Base-by-base conservation (phyloP, 2,797 vertebrate species). In the Dryobates pubescens region DNA sequence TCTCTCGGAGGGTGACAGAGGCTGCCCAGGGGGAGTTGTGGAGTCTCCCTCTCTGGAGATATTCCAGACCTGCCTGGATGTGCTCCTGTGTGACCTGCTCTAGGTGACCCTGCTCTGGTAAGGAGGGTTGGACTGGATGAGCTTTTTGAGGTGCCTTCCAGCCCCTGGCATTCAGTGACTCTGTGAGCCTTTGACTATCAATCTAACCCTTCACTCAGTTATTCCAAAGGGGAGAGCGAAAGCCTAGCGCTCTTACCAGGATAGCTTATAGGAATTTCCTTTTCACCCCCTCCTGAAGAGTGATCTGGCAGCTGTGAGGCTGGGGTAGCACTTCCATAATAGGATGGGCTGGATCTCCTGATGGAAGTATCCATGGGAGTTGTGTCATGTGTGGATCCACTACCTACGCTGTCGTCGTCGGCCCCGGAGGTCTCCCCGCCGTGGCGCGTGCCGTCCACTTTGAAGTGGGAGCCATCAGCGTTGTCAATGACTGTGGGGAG, bases 401-500 rank as follows among this genome's bases (percentile, higher is more conserved):
- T 98, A 3, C 96, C 97, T 26, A 80, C 56, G 6, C 95, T 97
- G 3, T 98, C 96, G 1, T 98, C 97, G 0, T 93, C 93, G 4
- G 6, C 17, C 26, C 91, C 72, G 9, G 91, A 96, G 27, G 92
- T 96, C 19, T 95, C 95, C 14, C 95, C 93, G 0, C 69, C 45
- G 7, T 95, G 97, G 8, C 82, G 96, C 0, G 92, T 96, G 9
- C 96, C 96, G 20, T 78, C 95, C 23, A 89, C 36, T 22, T 59
- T 86, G 10, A 93, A 98, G 2, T 64, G 95, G 41, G 97, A 97
- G 41, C 97, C 98, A 5, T 98, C 98, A 0, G 95, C 94, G 17
- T 98, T 98, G 57, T 96, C 96, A 45, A 98, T 98, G 32, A 95
- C 97, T 98, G 88, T 69, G 18, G 20, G 73, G 91, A 56, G 96